phyloP scores from a whole-genome alignment of 2,113 vertebrate species.

The Corythoichthys haematopterus region DNA sequence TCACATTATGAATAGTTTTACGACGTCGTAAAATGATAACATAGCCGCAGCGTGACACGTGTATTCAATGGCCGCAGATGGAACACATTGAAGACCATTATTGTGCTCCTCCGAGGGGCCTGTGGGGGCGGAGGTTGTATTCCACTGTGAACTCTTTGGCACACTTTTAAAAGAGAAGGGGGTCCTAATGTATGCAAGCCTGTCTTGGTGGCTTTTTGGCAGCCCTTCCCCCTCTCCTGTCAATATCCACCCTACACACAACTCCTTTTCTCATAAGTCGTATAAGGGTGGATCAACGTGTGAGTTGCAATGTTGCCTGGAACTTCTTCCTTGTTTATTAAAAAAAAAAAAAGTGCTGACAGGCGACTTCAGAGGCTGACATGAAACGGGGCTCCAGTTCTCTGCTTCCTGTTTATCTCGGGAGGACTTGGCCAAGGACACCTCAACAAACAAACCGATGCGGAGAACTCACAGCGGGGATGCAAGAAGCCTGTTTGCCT shows the following conservation, averaged over 20 bases:
- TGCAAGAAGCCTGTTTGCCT: not conserved
- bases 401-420: slow-evolving; percentile 53
- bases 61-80: slow-evolving; percentile 70
- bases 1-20: slow-evolving; percentile 39
- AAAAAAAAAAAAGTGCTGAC: slow-evolving; percentile 40
- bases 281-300: slow-evolving; percentile 64
- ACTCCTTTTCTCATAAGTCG: slow-evolving; percentile 57
- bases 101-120: slow-evolving; percentile 64
- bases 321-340: slow-evolving; percentile 57
- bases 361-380: slow-evolving; percentile 43
- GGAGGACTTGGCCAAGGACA: slow-evolving; percentile 36
- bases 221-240: slow-evolving; percentile 57
- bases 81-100: slow-evolving; percentile 76
- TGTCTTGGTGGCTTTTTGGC: slow-evolving; percentile 68
- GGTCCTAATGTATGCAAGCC: slow-evolving; percentile 74
- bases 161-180: slow-evolving; percentile 75
- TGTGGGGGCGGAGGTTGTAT: slow-evolving; percentile 55
- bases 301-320: slow-evolving; percentile 53
- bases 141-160: slow-evolving; percentile 73
- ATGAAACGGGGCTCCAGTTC: slow-evolving; percentile 25
- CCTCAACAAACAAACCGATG: slow-evolving; percentile 24
- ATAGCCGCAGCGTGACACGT: slow-evolving; percentile 61
- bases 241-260: slow-evolving; percentile 17
- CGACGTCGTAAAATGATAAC: slow-evolving; percentile 51
- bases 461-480: slow-evolving; percentile 6